A percentile compares a stretch with the other conserved stretches of the same genome.
These are phyloP conservation scores for Drosophila lowei DNA, from an alignment of 1,140 invertebrate genomes.

Conservation along the genomic window DNA sequence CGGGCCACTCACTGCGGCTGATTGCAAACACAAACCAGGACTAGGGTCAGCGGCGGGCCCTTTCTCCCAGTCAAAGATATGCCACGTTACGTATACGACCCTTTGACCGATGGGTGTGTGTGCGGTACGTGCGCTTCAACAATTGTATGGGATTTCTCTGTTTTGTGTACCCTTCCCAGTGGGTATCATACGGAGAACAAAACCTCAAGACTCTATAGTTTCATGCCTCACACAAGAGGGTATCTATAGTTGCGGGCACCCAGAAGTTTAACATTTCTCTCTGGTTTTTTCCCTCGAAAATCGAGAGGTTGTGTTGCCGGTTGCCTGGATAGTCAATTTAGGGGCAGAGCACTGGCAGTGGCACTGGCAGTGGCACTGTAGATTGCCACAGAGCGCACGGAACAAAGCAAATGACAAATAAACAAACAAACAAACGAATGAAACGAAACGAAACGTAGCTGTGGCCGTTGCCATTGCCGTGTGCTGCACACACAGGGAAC, in stretches of 20 bases:
- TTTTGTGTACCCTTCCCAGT: conserved; percentile 6
- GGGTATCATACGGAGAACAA: no score
- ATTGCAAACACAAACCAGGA: conserved; percentile 67
- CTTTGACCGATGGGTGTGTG: conserved; percentile 37
- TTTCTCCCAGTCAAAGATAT: conserved; percentile 52
- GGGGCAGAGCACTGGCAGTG: conserved; percentile 32
- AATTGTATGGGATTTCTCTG: conserved; percentile 70
- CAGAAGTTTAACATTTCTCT: conserved; percentile 10
- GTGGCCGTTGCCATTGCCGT: conserved; percentile 34
- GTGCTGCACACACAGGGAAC: conserved; percentile 36
- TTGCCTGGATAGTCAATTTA: conserved; percentile 73
- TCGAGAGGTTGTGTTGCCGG: conserved; percentile 14
- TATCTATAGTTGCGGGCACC: background rate
- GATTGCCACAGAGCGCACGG: conserved; percentile 70
- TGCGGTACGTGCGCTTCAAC: conserved; percentile 74
- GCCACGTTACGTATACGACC: conserved; percentile 75
- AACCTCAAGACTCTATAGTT: background rate
- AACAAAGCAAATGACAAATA: conserved; percentile 81
- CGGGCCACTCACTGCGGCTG: conserved; percentile 66
- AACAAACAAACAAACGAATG: conserved; percentile 68
- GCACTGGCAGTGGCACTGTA: conserved; percentile 23
- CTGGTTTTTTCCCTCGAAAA: background rate
- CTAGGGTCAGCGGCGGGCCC: conserved; percentile 5
- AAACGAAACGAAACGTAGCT: conserved; percentile 64
- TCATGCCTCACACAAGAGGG: background rate